Evolutionary conservation across 2,888 invertebrate species (phyloP).

Genomic region (Agelastica alni): DNA sequence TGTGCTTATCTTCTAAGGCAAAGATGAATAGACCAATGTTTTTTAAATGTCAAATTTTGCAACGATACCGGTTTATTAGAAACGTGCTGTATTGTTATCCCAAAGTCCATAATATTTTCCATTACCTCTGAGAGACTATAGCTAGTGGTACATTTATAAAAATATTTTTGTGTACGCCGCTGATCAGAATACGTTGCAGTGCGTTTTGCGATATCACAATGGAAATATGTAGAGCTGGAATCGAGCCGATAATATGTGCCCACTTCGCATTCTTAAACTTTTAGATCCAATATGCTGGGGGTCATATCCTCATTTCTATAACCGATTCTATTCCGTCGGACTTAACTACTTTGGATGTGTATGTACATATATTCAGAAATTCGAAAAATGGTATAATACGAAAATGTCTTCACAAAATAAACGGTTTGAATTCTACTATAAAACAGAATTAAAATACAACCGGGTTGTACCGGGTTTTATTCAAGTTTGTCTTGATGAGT

Average conservation of each 20-base stretch:
- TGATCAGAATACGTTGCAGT: constrained; percentile 31
- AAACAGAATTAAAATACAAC: neutral
- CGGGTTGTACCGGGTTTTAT: too few relatives aligned
- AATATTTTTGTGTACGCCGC: constrained; percentile 18
- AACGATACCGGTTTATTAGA: too few relatives aligned
- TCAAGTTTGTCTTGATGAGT: too few relatives aligned
- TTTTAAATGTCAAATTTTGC: too few relatives aligned
- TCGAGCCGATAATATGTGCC: constrained; percentile 50
- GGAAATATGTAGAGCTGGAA: constrained; percentile 40
- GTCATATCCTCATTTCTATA: constrained; percentile 27
- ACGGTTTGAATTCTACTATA: neutral
- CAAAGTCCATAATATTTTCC: too few relatives aligned
- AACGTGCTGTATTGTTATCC: too few relatives aligned
- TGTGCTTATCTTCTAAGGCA: too few relatives aligned
- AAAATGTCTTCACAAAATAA: neutral
- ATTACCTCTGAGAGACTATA: too few relatives aligned
- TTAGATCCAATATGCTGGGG: constrained; percentile 49
- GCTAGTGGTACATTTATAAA: too few relatives aligned
- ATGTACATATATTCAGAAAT: constrained; percentile 7
- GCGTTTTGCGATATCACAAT: constrained; percentile 48
- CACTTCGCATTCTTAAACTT: constrained; percentile 48
- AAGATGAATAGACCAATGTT: too few relatives aligned
- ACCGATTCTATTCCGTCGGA: constrained; percentile 27
- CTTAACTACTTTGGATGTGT: constrained; percentile 32
- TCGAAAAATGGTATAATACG: neutral